phyloP scores from a whole-genome alignment of 2,888 invertebrate species.

The Chesias legatella region DNA sequence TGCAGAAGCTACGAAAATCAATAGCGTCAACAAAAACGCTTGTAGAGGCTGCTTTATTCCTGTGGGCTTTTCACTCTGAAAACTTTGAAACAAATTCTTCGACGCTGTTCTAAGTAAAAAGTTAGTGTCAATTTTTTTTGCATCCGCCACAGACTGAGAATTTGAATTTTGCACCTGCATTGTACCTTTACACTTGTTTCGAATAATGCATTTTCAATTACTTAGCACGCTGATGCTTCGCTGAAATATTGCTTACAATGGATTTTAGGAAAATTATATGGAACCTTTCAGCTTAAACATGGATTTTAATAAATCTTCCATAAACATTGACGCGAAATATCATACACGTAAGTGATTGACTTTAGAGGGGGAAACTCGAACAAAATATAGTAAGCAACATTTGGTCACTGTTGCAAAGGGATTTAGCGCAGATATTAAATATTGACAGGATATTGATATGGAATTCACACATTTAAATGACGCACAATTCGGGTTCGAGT shows the following conservation, averaged over 20 bases:
- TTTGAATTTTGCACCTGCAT: conserved; percentile 32
- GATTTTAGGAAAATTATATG: conserved; percentile 15
- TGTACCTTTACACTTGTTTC: conserved; percentile 37
- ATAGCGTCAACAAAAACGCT: conserved; percentile 42
- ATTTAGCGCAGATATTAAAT: too few relatives aligned
- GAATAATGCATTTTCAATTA: conserved; percentile 54
- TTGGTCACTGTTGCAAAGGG: too few relatives aligned
- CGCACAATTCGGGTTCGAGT: too few relatives aligned
- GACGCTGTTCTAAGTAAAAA: conserved; percentile 47
- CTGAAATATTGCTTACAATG: conserved; percentile 19
- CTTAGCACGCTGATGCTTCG: conserved; percentile 28
- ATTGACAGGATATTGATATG: too few relatives aligned
- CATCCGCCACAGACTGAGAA: conserved; percentile 22
- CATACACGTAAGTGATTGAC: neutral
- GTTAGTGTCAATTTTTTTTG: conserved; percentile 38
- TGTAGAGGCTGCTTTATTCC: conserved; percentile 48
- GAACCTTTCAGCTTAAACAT: conserved; percentile 5
- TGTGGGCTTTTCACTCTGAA: conserved; percentile 51
- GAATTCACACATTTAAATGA: too few relatives aligned
- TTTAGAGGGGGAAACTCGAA: too few relatives aligned
- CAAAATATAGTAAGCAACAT: too few relatives aligned
- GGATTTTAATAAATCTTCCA: conserved; percentile 4
- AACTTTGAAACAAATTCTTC: conserved; percentile 53
- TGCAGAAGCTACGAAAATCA: conserved; percentile 32
- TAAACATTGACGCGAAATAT: too few relatives aligned